These are phyloP conservation scores for Sakesphorus luctuosus DNA, from an alignment of 2,113 vertebrate genomes.

Conservation along the genomic window DNA sequence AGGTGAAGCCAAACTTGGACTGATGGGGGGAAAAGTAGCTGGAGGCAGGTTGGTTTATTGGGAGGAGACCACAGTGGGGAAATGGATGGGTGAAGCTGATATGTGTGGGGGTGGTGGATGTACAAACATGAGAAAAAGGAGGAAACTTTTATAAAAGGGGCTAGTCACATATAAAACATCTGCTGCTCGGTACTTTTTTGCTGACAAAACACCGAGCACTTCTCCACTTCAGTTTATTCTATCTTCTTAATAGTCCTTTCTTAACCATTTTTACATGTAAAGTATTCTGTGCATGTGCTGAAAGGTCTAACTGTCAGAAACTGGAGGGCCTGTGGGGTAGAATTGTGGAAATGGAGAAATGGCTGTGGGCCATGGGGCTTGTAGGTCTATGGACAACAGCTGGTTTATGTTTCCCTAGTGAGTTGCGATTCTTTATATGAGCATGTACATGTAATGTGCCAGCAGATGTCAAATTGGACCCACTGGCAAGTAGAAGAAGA, in stretches of 20 bases:
- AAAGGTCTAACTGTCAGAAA: not conserved
- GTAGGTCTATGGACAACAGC: not conserved
- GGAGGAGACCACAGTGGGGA: not conserved
- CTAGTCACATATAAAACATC: not conserved
- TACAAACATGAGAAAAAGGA: not conserved
- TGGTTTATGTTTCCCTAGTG: not conserved
- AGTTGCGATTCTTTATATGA: not conserved
- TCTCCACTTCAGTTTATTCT: not conserved
- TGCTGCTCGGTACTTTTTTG: not conserved
- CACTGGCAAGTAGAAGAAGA: not conserved
- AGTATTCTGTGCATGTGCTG: not conserved
- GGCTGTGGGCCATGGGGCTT: not conserved
- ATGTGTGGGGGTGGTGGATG: no score
- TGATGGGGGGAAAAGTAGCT: not conserved
- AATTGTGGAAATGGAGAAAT: not conserved
- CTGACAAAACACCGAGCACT: not conserved
- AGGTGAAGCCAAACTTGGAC: not conserved
- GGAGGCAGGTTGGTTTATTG: accelerated
- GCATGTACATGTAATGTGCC: not conserved
- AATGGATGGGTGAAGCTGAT: not conserved
- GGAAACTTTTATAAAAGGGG: not conserved
- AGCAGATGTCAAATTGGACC: not conserved
- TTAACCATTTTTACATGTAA: not conserved
- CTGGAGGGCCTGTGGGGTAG: accelerated
- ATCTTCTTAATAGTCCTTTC: not conserved